A percentile compares a stretch with the other conserved stretches of the same genome.
phyloP scores from a whole-genome alignment of 1,140 invertebrate species.

The Drosophila eugracilis region DNA sequence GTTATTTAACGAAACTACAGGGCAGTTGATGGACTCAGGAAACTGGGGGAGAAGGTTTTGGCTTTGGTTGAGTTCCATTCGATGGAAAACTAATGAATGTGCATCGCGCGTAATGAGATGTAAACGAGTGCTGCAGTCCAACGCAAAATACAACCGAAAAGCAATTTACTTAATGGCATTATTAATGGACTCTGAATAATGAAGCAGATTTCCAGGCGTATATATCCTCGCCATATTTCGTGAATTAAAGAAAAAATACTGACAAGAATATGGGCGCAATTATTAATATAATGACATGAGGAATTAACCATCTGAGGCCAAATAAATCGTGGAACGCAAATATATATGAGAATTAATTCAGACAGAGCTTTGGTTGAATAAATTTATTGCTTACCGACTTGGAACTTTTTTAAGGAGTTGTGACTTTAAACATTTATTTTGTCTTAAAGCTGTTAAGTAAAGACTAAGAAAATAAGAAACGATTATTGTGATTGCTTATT shows the following conservation, averaged over 20 bases:
- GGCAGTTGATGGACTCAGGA: neutral
- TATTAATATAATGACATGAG: slow-evolving; percentile 6
- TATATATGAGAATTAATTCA: neutral
- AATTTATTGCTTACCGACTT: too few relatives aligned
- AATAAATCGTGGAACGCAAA: neutral
- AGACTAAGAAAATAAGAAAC: neutral
- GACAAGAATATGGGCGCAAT: slow-evolving; percentile 15
- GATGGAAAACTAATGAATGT: slow-evolving; percentile 25
- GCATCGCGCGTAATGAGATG: slow-evolving; percentile 26
- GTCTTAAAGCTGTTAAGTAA: too few relatives aligned
- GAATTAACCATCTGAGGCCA: neutral
- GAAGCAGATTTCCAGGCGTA: slow-evolving; percentile 1
- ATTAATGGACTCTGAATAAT: slow-evolving; percentile 37
- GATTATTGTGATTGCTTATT: too few relatives aligned
- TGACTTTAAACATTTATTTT: too few relatives aligned
- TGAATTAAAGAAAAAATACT: neutral
- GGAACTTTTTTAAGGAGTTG: too few relatives aligned
- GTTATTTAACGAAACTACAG: slow-evolving; percentile 21
- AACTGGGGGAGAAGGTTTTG: neutral
- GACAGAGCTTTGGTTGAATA: too few relatives aligned
- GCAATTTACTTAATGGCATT: slow-evolving; percentile 38
- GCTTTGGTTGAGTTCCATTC: neutral
- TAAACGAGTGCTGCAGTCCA: slow-evolving; percentile 16
- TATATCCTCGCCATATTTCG: slow-evolving; percentile 1
- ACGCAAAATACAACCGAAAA: slow-evolving; percentile 9